Evolutionary conservation across 1,140 invertebrate genomes (phyloP), one percentile per base, ranked within the genome.

Genomic region (Procambarus clarkii): DNA sequence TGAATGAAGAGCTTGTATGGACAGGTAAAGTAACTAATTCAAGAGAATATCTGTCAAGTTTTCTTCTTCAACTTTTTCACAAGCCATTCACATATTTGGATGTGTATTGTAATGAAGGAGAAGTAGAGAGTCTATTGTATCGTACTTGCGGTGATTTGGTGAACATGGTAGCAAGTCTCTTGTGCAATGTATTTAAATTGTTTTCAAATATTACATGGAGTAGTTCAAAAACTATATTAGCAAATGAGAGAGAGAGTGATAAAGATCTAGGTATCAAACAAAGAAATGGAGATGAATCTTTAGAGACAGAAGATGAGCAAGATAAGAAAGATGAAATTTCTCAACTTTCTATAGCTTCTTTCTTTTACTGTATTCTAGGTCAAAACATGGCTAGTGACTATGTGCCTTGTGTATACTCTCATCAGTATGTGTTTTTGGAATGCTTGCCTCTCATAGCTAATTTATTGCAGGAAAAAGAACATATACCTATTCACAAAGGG

Each of bases 61-160:
- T 91, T 77, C 89, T 91, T 45, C 76, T 91, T 18, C 89, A 91
- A 48, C 89, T 91, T 11, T 91, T 85, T 69, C 82, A 91, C 34
- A 86, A 85, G 24, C 89, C 89, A 11, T 34, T 91, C 34, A 50
- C 89, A n/a, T 80, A 79, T 79, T 48, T 91, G 3, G 89, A 86
- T 71, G 54, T 91, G 46, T 84, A 79, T 9, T 79, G 83, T 44
- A 50, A 60, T 8, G 60, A 86, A 79, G 89, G 82, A 15, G 82
- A 91, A 46, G 64, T 45, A 46, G 82, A 85, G n/a, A 86, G 46
- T 85, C 60, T 82, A 3, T 64, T 91, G 54, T 86, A 86, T 50
- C 11, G 82, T 24, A 85, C 89, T 11, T 85, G 89, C 18, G 18
- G 50, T 24, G 34, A 79, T 34, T 46, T 91, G 3, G 60, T 76